A percentile compares a stretch with the other conserved stretches of the same genome.
Conservation (phyloP, 2,888 invertebrate genomes). For the Cephus spinipes region DNA sequence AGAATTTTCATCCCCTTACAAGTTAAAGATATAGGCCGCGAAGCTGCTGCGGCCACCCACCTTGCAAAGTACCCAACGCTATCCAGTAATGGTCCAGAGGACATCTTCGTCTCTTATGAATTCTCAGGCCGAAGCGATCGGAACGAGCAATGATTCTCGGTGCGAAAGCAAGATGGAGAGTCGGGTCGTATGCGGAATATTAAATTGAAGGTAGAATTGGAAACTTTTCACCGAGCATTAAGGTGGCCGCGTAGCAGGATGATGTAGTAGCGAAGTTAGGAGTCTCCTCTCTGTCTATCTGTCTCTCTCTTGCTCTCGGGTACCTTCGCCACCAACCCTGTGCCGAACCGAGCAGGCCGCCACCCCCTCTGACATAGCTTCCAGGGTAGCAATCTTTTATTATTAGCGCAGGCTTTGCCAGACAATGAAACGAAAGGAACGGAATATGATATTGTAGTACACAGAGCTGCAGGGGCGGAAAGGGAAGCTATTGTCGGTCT, state of each 20-base stretch:
- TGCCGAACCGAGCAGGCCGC: no score
- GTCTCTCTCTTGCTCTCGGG: constrained; percentile 29
- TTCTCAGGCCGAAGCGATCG: no score
- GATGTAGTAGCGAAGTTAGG: constrained; percentile 64
- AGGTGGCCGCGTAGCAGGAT: constrained; percentile 54
- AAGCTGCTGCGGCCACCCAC: no score
- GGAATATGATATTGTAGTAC: constrained; percentile 66
- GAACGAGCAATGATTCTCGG: no score
- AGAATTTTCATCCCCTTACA: constrained; percentile 19
- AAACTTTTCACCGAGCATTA: constrained; percentile 62
- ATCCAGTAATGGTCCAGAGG: no score
- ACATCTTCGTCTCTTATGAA: no score
- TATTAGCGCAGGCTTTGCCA: constrained; percentile 67
- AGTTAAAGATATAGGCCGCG: constrained; percentile 8
- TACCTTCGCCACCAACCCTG: background rate
- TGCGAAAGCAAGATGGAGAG: background rate
- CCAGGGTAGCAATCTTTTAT: constrained; percentile 67
- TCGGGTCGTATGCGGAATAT: constrained; percentile 58
- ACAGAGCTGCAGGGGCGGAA: constrained; percentile 28
- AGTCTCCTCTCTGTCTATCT: constrained; percentile 27
- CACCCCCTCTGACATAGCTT: constrained; percentile 48
- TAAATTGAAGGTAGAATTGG: constrained; percentile 62
- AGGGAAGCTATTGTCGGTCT: constrained; percentile 67
- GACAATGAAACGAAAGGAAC: constrained; percentile 68
- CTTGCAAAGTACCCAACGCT: no score